Base-by-base conservation (phyloP, 2,888 invertebrate genomes). In the Drosophila buzzatii region DNA sequence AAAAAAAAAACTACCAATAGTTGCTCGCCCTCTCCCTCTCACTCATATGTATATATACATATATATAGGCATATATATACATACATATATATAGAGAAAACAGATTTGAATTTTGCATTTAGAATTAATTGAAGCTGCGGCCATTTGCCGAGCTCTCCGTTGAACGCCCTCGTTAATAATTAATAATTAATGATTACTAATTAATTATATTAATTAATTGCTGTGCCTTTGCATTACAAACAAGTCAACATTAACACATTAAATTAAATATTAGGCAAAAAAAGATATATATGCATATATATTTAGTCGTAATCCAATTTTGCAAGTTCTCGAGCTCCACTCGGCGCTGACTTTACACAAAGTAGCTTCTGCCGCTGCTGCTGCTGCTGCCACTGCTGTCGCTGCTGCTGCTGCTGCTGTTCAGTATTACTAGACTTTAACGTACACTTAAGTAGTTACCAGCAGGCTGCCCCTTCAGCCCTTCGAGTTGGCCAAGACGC, bases 181-280 rank as follows among this genome's bases (percentile, higher is more conserved):
- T 52, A 33, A 49, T 51, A 12, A 33, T 51, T n/a, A 52, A 51
- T 57, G 59, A 55, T 60, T 58, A 66, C 31, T 65, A 66, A 37
- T 70, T 70, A 70, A 47, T 52, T 52, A 68, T 53, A 70, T 69
- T 66, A 70, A 78, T 81, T 55, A 79, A 82, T 69, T 82, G 82
- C 73, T 78, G 59, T 81, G 70, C 82, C 67, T 69, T 76, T 79
- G 80, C 85, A 85, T 90, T 91, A 92, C 92, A 92, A 90, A 92
- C 91, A 89, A 92, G 92, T 92, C 92, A 92, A 92, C 92, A 92
- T 91, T 91, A 87, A 89, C 79, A 79, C 75, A 51, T 87, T 87
- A 56, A 77, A 79, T 87, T 87, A 85, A 72, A 87, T 77, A 86
- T 76, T 81, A 84, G 82, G 71, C 81, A 81, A 77, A 79, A 55